Base-by-base conservation (phyloP, 2,113 vertebrate species). In the Regulus satrapa region DNA sequence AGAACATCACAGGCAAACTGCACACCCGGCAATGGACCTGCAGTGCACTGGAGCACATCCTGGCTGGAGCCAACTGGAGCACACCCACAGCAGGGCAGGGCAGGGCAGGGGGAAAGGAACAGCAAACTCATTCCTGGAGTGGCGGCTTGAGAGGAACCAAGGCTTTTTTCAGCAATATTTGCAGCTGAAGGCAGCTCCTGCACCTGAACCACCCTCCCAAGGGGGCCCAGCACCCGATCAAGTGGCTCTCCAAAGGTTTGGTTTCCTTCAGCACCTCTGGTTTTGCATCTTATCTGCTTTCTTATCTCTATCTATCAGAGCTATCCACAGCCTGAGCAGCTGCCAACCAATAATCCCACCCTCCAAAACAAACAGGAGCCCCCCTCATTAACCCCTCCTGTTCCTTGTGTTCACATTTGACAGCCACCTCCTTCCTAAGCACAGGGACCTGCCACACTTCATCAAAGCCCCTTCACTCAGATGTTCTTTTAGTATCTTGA, bases 11-110 rank as follows among this genome's bases (percentile, higher is more conserved):
- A 73, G 91, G 69, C 64, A 92, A 41, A 36, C 76, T 93, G 93
- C 58, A 77, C 46, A 40, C 18, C 8, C 56, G 77, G 19, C 18
- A 12, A 8, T 45, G 14, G 79, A 61, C 34, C 34, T 23, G 14
- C 56, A 28, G 1, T 0, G 5, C 2, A 0, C n/a, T 25, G 59
- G 31, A 31, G 46, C 25, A 15, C 51, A 18, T 17, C 54, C 43
- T 14, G 32, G 49, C 63, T 14, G 13, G 18, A 85, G 43, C 71
- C 77, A 59, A 3, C 2, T 0, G 0, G 6, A 55, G 24, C 13
- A 9, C n/a, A 9, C 7, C 18, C 5, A 2, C n/a, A n/a, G n/a
- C 16, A 38, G 24, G 1, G 13, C 69, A 43, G 1, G 1, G 28
- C 16, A 38, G 24, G 1, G 13, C 69, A 43, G 1, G 1, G 28